Evolutionary conservation across 64 coral and sea anemone genomes (phyloP).

Genomic region (Montipora foliosa): DNA sequence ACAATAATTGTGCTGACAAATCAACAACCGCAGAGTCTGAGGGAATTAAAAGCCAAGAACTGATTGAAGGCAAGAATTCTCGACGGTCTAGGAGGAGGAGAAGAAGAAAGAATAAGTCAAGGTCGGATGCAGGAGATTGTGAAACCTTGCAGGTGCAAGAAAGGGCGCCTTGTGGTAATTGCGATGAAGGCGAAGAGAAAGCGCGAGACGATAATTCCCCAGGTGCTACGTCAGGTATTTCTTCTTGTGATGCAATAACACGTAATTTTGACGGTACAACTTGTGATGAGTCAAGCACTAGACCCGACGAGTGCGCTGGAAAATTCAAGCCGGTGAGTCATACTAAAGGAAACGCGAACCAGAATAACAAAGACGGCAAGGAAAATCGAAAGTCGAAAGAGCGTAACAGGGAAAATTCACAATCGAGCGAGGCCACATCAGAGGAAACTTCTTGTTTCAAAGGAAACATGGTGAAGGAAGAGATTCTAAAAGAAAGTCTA

Average conservation of each 20-base stretch:
- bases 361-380: not conserved
- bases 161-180: not conserved
- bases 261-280: not conserved
- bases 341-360: not conserved
- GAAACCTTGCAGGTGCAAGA: not conserved
- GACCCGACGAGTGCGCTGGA: not conserved
- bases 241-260: not conserved
- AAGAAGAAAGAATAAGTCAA: conserved; percentile 51
- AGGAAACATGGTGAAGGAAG: conserved; percentile 28
- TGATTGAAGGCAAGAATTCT: not conserved
- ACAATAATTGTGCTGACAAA: not conserved
- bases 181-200: conserved; percentile 1
- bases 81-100: not conserved
- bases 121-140: conserved; percentile 10
- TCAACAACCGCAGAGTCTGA: not conserved
- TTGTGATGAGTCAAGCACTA: not conserved
- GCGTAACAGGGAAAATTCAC: conserved; percentile 57
- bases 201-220: conserved; percentile 7
- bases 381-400: conserved; percentile 27
- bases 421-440: conserved; percentile 14
- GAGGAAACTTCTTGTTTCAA: not conserved
- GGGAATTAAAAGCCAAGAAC: not conserved
- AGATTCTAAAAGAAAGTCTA: not conserved
- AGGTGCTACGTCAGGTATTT: conserved; percentile 1
- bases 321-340: not conserved